A percentile compares a stretch with the other conserved stretches of the same genome.
phyloP scores from a whole-genome alignment of 2,888 invertebrate genomes.

The Brachycybe producta region DNA sequence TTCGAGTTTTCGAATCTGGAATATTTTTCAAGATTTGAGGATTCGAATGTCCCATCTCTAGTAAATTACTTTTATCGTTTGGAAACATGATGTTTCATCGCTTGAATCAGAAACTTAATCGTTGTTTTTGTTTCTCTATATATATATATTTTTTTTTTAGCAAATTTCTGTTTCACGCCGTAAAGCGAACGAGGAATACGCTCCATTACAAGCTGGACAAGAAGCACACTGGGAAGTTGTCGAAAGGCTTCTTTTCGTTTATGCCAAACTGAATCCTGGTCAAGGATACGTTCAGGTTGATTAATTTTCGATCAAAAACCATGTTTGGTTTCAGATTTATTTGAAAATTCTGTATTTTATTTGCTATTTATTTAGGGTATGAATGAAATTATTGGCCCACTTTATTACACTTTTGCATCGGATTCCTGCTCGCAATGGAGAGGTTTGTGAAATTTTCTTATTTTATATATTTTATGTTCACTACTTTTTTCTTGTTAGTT shows the following conservation, averaged over 20 bases:
- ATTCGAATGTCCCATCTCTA: too few relatives aligned
- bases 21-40: too few relatives aligned
- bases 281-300: constrained; percentile 56
- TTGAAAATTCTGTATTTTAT: too few relatives aligned
- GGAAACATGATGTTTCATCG: too few relatives aligned
- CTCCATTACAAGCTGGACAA: constrained; percentile 71
- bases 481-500: constrained; percentile 3
- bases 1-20: too few relatives aligned
- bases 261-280: constrained; percentile 95
- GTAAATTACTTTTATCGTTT: too few relatives aligned
- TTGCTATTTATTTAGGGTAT: too few relatives aligned
- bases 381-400: constrained; percentile 98
- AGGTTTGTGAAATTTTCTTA: constrained; percentile 41
- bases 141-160: too few relatives aligned
- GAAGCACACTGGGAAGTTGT: constrained; percentile 99
- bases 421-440: constrained; percentile 67
- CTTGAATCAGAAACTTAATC: too few relatives aligned
- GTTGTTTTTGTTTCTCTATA: too few relatives aligned
- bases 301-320: too few relatives aligned
- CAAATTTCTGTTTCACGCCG: constrained; percentile 58
- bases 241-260: constrained; percentile 89
- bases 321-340: too few relatives aligned
- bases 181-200: constrained; percentile 66
- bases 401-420: constrained; percentile 91
- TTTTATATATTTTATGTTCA: constrained; percentile 5